Evolutionary conservation across 1,140 invertebrate species (phyloP), one percentile per base, ranked within the genome.

Genomic region (Atopsyche davidsoni): DNA sequence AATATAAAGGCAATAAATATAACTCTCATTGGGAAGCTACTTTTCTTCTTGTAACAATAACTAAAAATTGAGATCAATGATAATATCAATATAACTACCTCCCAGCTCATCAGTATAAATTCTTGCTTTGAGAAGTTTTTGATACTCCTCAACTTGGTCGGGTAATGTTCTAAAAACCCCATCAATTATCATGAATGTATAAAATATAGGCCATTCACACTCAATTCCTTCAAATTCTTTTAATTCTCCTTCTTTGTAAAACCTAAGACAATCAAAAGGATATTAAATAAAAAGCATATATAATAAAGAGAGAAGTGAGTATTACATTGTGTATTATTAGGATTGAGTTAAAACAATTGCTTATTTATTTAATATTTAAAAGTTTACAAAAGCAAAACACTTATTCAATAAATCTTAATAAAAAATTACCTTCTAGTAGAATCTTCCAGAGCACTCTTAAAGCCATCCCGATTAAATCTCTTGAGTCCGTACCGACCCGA

Each of bases 121-220:
- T 61, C 85, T 76, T 16, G 79, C 72, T 60, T 89, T 85, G 13
- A 98, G 68, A 53, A 94, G 75, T 57, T 83, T 83, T 64, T 92
- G 86, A 72, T 96, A 98, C 62, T 94, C 84, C 53, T 94, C 85
- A 13, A 94, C 86, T 76, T 96, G 90, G 36, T 92, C 86, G n/a
- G 88, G 85, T 51, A 94, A 72, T 14, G 85, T 83, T 62, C 87
- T 87, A 60, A 90, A 95, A 55, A 93, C 86, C 50, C 93, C 91
- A 70, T 98, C 94, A 56, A 98, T 95, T 22, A 98, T 90, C 83
- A 98, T 88, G 65, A 89, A 90, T 17, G 93, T 83, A 63, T 87
- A 96, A 73, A 98, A 98, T 10, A 99, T 65, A 0, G 96, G 96
- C 94, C 96, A 99, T 73, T 99, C 94, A 63, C 89, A 92, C 74